Percentiles rank a stretch among this genome's conserved stretches.
Evolutionary conservation across 2,113 vertebrate species (phyloP).

Genomic region (Cephalopholis sonnerati): DNA sequence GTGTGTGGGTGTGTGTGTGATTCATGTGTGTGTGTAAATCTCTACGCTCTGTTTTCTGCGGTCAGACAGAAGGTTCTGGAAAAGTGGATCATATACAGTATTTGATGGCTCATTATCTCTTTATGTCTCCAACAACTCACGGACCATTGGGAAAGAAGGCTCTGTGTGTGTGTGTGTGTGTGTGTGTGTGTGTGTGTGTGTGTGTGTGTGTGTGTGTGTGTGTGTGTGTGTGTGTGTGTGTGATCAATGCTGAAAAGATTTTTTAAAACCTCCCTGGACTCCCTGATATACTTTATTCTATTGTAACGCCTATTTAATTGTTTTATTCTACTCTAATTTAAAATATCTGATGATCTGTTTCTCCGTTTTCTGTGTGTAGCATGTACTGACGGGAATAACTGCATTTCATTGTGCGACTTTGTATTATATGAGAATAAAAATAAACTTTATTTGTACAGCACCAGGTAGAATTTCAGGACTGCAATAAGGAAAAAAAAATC

Average conservation of each 20-base stretch:
- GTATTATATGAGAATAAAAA: too few species aligned
- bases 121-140: slow-evolving; percentile 66
- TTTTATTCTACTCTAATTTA: too few species aligned
- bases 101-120: slow-evolving; percentile 75
- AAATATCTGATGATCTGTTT: too few species aligned
- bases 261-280: too few species aligned
- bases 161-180: slow-evolving; percentile 26
- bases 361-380: too few species aligned
- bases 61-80: slow-evolving; percentile 74
- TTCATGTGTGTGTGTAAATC: slow-evolving; percentile 6
- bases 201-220: neutral
- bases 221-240: neutral
- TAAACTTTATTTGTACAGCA: neutral
- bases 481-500: neutral
- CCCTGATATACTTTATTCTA: too few species aligned
- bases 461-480: neutral
- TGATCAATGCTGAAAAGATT: neutral
- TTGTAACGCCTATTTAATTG: too few species aligned
- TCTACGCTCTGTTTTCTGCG: slow-evolving; percentile 64
- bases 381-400: too few species aligned
- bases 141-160: slow-evolving; percentile 36
- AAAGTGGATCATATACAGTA: slow-evolving; percentile 67
- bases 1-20: slow-evolving; percentile 28
- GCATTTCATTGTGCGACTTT: too few species aligned
- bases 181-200: slow-evolving; percentile 34